These are phyloP conservation scores for Solen grandis DNA, from an alignment of 1,140 invertebrate genomes.

Conservation along the genomic window DNA sequence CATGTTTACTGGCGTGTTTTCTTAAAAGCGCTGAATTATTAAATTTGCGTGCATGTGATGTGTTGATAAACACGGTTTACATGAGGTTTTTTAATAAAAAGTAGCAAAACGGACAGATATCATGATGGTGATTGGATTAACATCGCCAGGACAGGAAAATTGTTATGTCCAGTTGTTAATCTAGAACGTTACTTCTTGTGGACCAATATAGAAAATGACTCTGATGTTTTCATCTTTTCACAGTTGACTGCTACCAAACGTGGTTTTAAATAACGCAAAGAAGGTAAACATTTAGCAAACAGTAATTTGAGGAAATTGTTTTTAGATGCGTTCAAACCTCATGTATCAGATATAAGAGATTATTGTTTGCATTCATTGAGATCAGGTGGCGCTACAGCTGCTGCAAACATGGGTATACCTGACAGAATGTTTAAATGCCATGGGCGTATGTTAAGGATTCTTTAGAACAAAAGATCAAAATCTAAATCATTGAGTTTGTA, in stretches of 20 bases:
- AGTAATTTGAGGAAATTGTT: background rate
- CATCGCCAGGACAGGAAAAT: slow-evolving; percentile 25
- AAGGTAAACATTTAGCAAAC: slow-evolving; percentile 12
- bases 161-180: slow-evolving; percentile 4
- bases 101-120: slow-evolving; percentile 14
- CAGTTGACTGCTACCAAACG: background rate
- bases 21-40: background rate
- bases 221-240: slow-evolving; percentile 1
- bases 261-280: background rate
- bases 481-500: too few relatives aligned
- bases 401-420: background rate
- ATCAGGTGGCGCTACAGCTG: slow-evolving; percentile 5
- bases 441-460: slow-evolving; percentile 21
- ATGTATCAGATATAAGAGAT: background rate
- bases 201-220: background rate
- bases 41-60: background rate
- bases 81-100: slow-evolving; percentile 17
- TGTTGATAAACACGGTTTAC: background rate
- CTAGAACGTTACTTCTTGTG: slow-evolving; percentile 8
- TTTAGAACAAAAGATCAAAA: background rate
- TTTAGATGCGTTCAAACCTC: slow-evolving; percentile 5
- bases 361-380: slow-evolving; percentile 33
- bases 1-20: slow-evolving; percentile 10
- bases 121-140: slow-evolving; percentile 12
- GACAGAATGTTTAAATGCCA: slow-evolving; percentile 27